These are phyloP conservation scores for Conus ventricosus DNA, from an alignment of 1,140 invertebrate genomes.

Conservation along the genomic window DNA sequence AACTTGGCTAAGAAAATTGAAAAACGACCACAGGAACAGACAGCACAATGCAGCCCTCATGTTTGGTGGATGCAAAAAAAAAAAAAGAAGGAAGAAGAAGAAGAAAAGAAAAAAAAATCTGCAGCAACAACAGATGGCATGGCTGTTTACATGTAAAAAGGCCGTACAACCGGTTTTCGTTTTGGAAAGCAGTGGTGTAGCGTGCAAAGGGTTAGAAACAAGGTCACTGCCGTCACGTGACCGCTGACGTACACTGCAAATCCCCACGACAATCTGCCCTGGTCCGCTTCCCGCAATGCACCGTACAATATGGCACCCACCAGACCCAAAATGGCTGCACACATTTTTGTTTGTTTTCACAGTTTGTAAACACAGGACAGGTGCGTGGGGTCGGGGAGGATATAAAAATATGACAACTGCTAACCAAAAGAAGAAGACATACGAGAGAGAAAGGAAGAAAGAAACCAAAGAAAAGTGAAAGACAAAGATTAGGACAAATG, in stretches of 20 bases:
- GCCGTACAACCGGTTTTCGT: background rate
- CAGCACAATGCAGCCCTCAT: too few relatives aligned
- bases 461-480: too few relatives aligned
- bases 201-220: background rate
- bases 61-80: too few relatives aligned
- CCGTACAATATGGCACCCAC: slow-evolving; percentile 2
- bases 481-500: too few relatives aligned
- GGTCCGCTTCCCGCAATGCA: background rate
- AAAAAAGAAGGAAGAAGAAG: too few relatives aligned
- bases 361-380: too few relatives aligned
- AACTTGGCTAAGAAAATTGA: too few relatives aligned
- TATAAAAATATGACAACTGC: background rate
- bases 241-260: background rate
- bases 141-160: background rate
- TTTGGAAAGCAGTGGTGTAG: background rate
- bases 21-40: too few relatives aligned
- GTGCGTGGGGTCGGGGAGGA: background rate
- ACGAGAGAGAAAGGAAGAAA: too few relatives aligned
- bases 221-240: background rate
- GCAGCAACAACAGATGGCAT: too few relatives aligned
- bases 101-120: too few relatives aligned
- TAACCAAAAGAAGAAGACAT: too few relatives aligned
- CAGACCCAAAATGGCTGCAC: slow-evolving; percentile 7
- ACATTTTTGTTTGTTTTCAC: background rate
- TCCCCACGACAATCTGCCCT: background rate